Conservation (phyloP, 1,140 invertebrate genomes). For the Trichoplusia ni region DNA sequence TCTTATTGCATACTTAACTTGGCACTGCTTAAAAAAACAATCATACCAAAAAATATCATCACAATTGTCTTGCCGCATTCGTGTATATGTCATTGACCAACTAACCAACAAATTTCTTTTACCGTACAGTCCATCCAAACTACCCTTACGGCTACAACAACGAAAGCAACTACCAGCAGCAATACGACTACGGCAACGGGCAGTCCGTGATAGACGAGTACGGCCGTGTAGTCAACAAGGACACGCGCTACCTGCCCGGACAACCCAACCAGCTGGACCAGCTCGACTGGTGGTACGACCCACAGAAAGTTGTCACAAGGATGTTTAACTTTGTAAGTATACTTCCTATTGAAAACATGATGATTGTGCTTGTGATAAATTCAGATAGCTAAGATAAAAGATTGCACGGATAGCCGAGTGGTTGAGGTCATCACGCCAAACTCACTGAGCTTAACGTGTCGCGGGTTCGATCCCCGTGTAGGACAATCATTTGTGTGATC, state of each 20-base stretch:
- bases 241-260: constrained; percentile 57
- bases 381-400: too few species aligned
- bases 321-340: constrained; percentile 87
- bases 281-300: constrained; percentile 80
- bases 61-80: too few species aligned
- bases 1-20: too few species aligned
- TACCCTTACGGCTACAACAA: constrained; percentile 59
- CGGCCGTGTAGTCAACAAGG: constrained; percentile 36
- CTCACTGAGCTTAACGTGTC: too few species aligned
- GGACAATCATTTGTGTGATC: too few species aligned
- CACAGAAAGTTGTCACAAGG: constrained; percentile 84
- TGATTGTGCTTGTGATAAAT: too few species aligned
- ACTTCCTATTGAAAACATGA: background rate
- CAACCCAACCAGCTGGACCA: constrained; percentile 78
- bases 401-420: too few species aligned
- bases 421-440: too few species aligned
- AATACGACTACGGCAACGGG: constrained; percentile 44
- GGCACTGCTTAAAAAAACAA: too few species aligned
- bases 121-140: constrained; percentile 59
- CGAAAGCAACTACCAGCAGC: constrained; percentile 49
- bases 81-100: too few species aligned
- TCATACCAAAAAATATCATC: too few species aligned
- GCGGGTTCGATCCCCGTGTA: too few species aligned
- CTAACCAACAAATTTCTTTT: background rate
- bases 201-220: constrained; percentile 51